Conservation (phyloP, 2,797 vertebrate genomes). For the Knipowitschia caucasica region DNA sequence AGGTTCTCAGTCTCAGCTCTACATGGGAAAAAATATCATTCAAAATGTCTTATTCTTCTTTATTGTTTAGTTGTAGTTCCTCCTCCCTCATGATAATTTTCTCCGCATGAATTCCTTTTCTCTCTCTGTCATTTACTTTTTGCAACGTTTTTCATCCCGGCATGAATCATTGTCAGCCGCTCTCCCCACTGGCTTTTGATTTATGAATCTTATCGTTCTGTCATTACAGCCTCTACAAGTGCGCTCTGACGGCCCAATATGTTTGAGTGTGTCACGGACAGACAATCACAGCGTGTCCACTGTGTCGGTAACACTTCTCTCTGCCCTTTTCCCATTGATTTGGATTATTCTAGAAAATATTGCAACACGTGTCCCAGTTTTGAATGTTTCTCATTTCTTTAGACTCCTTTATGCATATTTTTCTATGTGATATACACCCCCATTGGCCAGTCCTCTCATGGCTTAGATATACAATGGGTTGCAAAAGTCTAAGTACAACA, state of each 20-base stretch:
- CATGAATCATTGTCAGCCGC: slow-evolving; percentile 58
- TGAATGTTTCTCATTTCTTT: background rate
- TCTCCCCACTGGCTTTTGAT: slow-evolving; percentile 57
- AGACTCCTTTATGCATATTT: slow-evolving; percentile 8
- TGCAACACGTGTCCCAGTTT: background rate
- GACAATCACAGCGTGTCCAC: slow-evolving; percentile 48
- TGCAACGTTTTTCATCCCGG: slow-evolving; percentile 42
- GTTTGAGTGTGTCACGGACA: slow-evolving; percentile 43
- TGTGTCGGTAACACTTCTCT: slow-evolving; percentile 59
- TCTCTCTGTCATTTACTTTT: slow-evolving; percentile 47
- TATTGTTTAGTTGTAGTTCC: slow-evolving; percentile 13
- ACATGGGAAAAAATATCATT: no score
- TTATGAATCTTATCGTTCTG: slow-evolving; percentile 63
- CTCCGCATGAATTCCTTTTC: slow-evolving; percentile 40
- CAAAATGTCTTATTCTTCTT: no score
- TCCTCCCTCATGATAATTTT: slow-evolving; percentile 32
- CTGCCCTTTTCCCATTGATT: slow-evolving; percentile 21
- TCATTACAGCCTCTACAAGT: slow-evolving; percentile 62
- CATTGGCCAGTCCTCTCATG: slow-evolving; percentile 20
- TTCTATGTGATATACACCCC: slow-evolving; percentile 9
- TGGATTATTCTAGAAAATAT: no score
- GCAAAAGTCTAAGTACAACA: no score
- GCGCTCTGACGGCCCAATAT: slow-evolving; percentile 62
- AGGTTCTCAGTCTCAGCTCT: no score
- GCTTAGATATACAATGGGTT: no score